Base-by-base conservation (phyloP, 1,140 invertebrate species). In the Tetramorium alpestre region DNA sequence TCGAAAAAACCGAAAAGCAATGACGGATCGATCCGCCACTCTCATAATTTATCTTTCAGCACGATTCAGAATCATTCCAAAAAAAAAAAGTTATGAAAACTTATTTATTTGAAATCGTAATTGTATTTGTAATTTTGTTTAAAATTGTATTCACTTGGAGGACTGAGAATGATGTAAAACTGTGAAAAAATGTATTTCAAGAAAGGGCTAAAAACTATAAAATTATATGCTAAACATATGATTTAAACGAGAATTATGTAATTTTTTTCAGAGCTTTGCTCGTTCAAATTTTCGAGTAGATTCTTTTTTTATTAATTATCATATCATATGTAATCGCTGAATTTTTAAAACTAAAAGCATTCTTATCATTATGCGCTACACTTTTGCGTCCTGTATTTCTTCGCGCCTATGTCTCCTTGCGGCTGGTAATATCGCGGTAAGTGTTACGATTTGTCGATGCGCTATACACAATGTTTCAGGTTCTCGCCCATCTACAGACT, bases 381-480 rank as follows among this genome's bases (percentile, higher is more conserved):
- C 88, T 89, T 90, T 87, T 90, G 88, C 88, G 69, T 89, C 62
- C 51, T n/a, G 25, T 47, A 67, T 47, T 22, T 22, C 8, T 70
- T 87, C 51, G 4, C 38, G 11, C 80, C 58, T 22, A 49, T 60
- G 72, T 44, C 22, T 72, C 7, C 16, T 73, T 41, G 49, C 25
- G 60, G 56, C 44, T 70, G 72, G 28, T 41, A 49, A 58, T 33
- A 75, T 81, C 33, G 87, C 51, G 54, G 41, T 18, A 76, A 62
- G 10, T 28, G 10, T 67, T 47, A 64, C 49, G 62, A 84, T 72
- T 77, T 85, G 41, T 49, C 38, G 18, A 67, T 47, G 75, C 73
- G 58, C 16, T 67, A 54, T 25, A 82, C 67, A 73, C 25, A 25
- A 7, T 84, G 69, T 47, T n/a, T 18, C 80, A 47, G 67, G 22